Conservation (phyloP, 1,140 invertebrate species). For the Mactra quadrangularis region DNA sequence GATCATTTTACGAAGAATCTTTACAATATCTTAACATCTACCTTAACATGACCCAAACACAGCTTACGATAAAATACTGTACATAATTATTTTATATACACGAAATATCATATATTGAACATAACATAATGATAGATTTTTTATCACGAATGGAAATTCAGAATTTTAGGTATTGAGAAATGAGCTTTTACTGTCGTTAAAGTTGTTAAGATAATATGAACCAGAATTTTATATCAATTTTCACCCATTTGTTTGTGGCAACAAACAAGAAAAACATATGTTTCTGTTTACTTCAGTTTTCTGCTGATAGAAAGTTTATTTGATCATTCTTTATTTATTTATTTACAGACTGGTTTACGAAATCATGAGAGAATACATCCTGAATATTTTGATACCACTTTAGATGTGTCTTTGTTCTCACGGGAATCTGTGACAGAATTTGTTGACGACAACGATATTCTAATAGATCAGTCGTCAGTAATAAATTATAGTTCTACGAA, state of each 20-base stretch:
- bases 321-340: not conserved
- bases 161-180: too few relatives aligned
- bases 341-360: slow-evolving; percentile 37
- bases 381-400: not conserved
- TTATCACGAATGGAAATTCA: too few relatives aligned
- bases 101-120: too few relatives aligned
- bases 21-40: too few relatives aligned
- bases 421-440: not conserved
- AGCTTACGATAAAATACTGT: too few relatives aligned
- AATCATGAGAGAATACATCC: slow-evolving; percentile 45
- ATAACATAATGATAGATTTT: too few relatives aligned
- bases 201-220: not conserved
- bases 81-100: too few relatives aligned
- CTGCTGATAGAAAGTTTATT: not conserved
- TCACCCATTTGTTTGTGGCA: too few relatives aligned
- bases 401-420: not conserved
- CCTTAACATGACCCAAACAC: too few relatives aligned
- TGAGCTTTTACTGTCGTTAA: not conserved
- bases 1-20: too few relatives aligned
- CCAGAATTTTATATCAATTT: too few relatives aligned
- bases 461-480: not conserved
- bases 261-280: too few relatives aligned
- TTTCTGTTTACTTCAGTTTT: not conserved
- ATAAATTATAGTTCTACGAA: not conserved
- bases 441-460: not conserved